Evolutionary conservation across 2,113 vertebrate species (phyloP).

Genomic region (Zosterops lateralis): DNA sequence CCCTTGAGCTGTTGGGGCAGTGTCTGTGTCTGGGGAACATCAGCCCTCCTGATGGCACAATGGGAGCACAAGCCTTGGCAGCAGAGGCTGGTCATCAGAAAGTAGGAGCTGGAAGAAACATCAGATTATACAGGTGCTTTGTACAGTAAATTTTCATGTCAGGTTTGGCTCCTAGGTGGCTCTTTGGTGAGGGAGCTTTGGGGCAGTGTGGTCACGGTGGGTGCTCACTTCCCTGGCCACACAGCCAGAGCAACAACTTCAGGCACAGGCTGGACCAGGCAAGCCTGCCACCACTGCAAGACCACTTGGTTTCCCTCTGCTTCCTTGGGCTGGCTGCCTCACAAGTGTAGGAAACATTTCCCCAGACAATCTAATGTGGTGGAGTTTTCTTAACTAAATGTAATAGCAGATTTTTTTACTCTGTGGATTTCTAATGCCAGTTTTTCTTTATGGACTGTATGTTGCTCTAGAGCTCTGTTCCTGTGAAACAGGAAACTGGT

Average conservation of each 20-base stretch:
- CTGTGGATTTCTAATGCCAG: neutral
- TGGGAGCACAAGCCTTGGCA: fast-evolving
- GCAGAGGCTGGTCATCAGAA: neutral
- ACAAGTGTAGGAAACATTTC: neutral
- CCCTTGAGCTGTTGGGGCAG: neutral
- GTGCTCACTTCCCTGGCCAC: fast-evolving
- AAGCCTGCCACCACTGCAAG: neutral
- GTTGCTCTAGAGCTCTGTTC: neutral
- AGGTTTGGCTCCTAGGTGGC: neutral
- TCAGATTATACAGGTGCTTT: neutral
- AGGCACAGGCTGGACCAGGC: neutral
- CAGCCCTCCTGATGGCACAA: fast-evolving
- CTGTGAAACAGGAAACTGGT: neutral
- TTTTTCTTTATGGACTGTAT: neutral
- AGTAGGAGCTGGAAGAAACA: neutral
- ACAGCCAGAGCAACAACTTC: neutral
- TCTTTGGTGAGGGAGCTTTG: fast-evolving
- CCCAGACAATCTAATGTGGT: neutral
- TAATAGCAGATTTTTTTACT: neutral
- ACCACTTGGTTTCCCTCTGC: neutral
- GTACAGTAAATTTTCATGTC: neutral
- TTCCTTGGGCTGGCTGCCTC: neutral
- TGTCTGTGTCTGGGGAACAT: neutral
- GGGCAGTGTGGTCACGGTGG: fast-evolving
- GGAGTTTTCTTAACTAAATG: neutral